A percentile compares a stretch with the other conserved stretches of the same genome.
These are phyloP conservation scores for Sycophaga agraensis DNA, from an alignment of 1,140 invertebrate genomes.

Conservation along the genomic window DNA sequence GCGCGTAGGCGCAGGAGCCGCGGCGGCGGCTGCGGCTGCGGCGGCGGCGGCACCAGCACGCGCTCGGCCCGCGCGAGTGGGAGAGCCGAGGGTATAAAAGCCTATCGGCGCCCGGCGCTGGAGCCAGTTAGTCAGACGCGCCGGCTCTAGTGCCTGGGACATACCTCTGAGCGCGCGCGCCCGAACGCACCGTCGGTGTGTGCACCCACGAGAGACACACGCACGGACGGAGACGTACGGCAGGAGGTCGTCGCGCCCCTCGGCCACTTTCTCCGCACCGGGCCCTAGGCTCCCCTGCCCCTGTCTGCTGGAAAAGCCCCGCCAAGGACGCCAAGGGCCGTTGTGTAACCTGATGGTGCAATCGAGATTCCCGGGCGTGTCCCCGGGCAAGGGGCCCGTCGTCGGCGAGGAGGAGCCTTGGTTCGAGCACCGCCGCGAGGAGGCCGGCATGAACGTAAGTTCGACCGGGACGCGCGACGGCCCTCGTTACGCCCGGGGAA, in stretches of 20 bases:
- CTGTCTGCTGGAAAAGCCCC: neutral
- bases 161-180: constrained; percentile 48
- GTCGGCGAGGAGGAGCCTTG: constrained; percentile 42
- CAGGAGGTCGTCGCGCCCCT: neutral
- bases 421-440: constrained; percentile 31
- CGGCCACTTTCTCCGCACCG: neutral
- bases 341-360: constrained; percentile 17
- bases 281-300: no score
- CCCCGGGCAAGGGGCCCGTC: constrained; percentile 41
- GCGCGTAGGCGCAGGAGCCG: no score
- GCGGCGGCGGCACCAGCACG: constrained; percentile 3
- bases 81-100: constrained; percentile 59
- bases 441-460: constrained; percentile 43
- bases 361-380: constrained; percentile 34
- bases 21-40: neutral
- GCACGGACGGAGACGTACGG: neutral
- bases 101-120: constrained; percentile 44
- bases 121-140: constrained; percentile 51
- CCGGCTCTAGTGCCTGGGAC: no score
- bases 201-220: no score
- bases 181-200: constrained; percentile 45
- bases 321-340: neutral
- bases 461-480: no score
- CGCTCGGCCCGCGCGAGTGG: constrained; percentile 38
- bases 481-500: no score